These are phyloP conservation scores for Galerucella nymphaeae DNA, from an alignment of 2,888 invertebrate species.

Conservation along the genomic window DNA sequence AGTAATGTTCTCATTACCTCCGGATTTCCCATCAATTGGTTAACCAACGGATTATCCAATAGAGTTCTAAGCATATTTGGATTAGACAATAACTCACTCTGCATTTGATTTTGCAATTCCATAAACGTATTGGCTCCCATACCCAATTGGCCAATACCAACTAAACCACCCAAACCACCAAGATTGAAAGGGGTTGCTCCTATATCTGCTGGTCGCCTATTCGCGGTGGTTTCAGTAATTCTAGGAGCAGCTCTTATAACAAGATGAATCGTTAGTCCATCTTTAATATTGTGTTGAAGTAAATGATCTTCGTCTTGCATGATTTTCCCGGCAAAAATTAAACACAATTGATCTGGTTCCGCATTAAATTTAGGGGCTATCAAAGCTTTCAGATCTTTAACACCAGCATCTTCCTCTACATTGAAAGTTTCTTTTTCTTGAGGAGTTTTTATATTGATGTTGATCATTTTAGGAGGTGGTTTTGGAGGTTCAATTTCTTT, in stretches of 20 bases:
- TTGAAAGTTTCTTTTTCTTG: conserved; percentile 91
- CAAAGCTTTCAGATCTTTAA: conserved; percentile 89
- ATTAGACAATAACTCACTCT: conserved; percentile 87
- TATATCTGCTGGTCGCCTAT: conserved; percentile 58
- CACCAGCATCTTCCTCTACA: conserved; percentile 84
- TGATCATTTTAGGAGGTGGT: conserved; percentile 70
- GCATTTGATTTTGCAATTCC: conserved; percentile 88
- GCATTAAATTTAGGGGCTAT: conserved; percentile 87
- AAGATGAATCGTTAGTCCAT: conserved; percentile 95
- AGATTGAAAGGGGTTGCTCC: conserved; percentile 56
- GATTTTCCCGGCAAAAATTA: conserved; percentile 99
- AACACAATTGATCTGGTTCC: conserved; percentile 88
- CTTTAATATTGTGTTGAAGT: conserved; percentile 89
- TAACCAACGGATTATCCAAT: conserved; percentile 94
- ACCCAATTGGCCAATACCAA: conserved; percentile 80
- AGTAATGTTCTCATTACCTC: conserved; percentile 93
- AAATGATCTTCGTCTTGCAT: conserved; percentile 95
- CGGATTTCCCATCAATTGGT: conserved; percentile 95
- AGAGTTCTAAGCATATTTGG: conserved; percentile 92
- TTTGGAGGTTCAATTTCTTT: conserved; percentile 21
- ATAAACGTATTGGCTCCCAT: conserved; percentile 78
- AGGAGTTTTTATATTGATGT: conserved; percentile 92
- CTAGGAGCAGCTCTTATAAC: conserved; percentile 87
- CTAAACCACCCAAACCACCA: conserved; percentile 73
- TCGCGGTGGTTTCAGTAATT: conserved; percentile 63